Base-by-base conservation (phyloP, 2,888 invertebrate species). In the Drosophila mimetica region DNA sequence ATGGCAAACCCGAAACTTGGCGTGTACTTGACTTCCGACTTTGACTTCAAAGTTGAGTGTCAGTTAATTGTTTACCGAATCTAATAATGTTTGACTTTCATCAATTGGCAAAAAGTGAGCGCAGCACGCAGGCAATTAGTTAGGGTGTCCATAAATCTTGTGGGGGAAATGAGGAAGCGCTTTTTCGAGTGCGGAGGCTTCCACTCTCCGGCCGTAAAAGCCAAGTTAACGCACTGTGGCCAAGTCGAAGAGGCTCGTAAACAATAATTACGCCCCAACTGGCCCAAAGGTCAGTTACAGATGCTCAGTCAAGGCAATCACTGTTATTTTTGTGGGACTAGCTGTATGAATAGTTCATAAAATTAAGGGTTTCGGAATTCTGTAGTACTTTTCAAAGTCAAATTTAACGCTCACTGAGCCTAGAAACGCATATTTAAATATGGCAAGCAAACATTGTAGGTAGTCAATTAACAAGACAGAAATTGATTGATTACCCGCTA, bases 21-120 rank as follows among this genome's bases (percentile, higher is more conserved):
- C 28, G 60, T 60, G 20, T 18, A 30, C 63, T 64, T 51, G 34
- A 36, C 66, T 64, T 65, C 42, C 63, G 63, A 64, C 51, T 51
- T 65, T 42, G 60, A 28, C 59, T 34, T 28, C 58, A 44, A 58
- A 60, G 39, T 32, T 14, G 8, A 36, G 44, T 60, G 42, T 37
- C 36, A 44, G 42, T 20, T 16, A 14, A 18, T 59, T 18, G 48
- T 50, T 64, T 63, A 41, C 25, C 39, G 39, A 50, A 39, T 41
- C 41, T 34, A 50, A 41, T 34, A 63, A n/a, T 65, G 18, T 64
- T 47, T 63, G 34, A 64, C 20, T 64, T 42, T 22, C 63, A 63
- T 63, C 30, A 41, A 37, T 41, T 48, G 36, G 22, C 30, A 25
- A 59, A 8, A n/a, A 42, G 25, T 32, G 50, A 34, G 28, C 22